Percentiles rank a stretch among this genome's conserved stretches.
Evolutionary conservation across 1,140 invertebrate genomes (phyloP).

Genomic region (Calycopis cecrops): DNA sequence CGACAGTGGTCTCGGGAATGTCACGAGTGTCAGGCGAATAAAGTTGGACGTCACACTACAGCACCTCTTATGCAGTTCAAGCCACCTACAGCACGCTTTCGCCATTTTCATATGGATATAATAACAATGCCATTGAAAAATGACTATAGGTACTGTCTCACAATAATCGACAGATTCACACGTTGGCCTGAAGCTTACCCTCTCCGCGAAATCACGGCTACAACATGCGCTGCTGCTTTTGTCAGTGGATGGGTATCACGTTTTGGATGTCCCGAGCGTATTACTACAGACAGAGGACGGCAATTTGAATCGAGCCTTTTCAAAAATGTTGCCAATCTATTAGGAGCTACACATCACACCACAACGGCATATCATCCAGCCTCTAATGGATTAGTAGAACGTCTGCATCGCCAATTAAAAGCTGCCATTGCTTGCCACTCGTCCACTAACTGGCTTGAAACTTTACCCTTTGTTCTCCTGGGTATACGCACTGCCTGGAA

Average conservation of each 20-base stretch:
- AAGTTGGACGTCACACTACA: not conserved
- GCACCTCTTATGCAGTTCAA: not conserved
- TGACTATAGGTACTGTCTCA: constrained; percentile 9
- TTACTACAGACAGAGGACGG: not conserved
- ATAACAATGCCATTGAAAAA: constrained; percentile 1
- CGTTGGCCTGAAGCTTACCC: constrained; percentile 6
- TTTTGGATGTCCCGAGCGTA: constrained; percentile 1
- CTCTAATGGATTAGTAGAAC: constrained; percentile 5
- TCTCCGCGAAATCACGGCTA: constrained; percentile 4
- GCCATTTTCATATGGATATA: constrained; percentile 12
- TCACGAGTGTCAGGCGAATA: too few species aligned
- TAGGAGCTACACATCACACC: not conserved
- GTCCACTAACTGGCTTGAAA: not conserved
- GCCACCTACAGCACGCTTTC: not conserved
- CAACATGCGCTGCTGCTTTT: not conserved
- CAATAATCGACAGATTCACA: constrained; percentile 4
- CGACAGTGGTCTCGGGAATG: too few species aligned
- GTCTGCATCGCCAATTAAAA: constrained; percentile 5
- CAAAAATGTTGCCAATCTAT: not conserved
- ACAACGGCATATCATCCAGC: constrained; percentile 10
- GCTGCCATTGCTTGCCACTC: constrained; percentile 4
- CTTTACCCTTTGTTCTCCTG: not conserved
- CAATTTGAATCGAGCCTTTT: constrained; percentile 9
- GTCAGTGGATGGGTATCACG: constrained; percentile 3
- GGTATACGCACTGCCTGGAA: constrained; percentile 6